A percentile compares a stretch with the other conserved stretches of the same genome.
phyloP scores from a whole-genome alignment of 2,888 invertebrate genomes.

The Pseudoips prasinana region DNA sequence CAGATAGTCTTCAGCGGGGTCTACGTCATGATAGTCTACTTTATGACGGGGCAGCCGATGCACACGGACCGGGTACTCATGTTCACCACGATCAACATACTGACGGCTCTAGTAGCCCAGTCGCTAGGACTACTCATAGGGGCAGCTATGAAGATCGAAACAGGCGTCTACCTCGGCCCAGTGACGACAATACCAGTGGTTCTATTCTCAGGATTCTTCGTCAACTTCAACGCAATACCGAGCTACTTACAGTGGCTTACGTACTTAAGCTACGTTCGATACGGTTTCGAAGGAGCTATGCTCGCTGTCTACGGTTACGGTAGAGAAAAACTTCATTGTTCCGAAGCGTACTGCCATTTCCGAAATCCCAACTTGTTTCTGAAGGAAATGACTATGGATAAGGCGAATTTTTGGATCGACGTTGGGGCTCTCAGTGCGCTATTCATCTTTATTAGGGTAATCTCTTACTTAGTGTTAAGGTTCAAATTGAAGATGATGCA shows the following conservation, averaged over 20 bases:
- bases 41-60: constrained; percentile 97
- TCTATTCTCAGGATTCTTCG: constrained; percentile 96
- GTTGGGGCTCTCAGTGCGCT: constrained; percentile 90
- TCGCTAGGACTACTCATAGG: constrained; percentile 96
- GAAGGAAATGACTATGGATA: constrained; percentile 91
- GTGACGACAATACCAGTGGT: constrained; percentile 95
- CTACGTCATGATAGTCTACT: constrained; percentile 95
- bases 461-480: constrained; percentile 91
- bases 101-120: constrained; percentile 95
- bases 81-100: constrained; percentile 87
- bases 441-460: constrained; percentile 89
- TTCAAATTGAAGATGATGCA: constrained; percentile 86
- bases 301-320: constrained; percentile 95
- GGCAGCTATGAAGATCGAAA: constrained; percentile 93
- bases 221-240: constrained; percentile 95
- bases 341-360: constrained; percentile 91
- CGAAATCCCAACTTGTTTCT: constrained; percentile 91
- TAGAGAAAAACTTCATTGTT: constrained; percentile 91
- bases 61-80: constrained; percentile 91
- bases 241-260: constrained; percentile 94
- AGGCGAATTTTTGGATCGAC: constrained; percentile 90
- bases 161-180: constrained; percentile 90
- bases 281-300: constrained; percentile 96
- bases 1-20: constrained; percentile 93
- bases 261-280: constrained; percentile 93